Percentiles rank a stretch among this genome's conserved stretches.
Conservation (phyloP, 2,113 vertebrate genomes). For the Mystacornis crossleyi region DNA sequence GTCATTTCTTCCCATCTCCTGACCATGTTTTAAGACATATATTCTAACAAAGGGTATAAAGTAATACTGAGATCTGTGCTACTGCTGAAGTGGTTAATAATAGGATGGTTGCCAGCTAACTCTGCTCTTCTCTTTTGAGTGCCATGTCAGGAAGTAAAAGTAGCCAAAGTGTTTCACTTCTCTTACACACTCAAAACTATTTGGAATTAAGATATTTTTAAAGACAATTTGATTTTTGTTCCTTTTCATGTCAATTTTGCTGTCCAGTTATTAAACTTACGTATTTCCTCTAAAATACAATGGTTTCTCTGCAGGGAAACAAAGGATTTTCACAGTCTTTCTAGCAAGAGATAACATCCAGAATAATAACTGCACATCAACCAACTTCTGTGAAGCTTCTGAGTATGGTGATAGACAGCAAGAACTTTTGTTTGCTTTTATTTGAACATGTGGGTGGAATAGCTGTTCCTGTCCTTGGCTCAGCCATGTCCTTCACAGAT, state of each 20-base stretch:
- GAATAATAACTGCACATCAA: constrained; percentile 52
- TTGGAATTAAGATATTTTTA: not conserved
- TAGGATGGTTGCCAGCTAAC: not conserved
- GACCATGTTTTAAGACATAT: not conserved
- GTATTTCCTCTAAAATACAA: not conserved
- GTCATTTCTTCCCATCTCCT: not conserved
- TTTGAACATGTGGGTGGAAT: constrained; percentile 59
- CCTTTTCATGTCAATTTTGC: not conserved
- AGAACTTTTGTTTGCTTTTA: constrained; percentile 60
- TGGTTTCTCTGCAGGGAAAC: not conserved
- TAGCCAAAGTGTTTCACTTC: not conserved
- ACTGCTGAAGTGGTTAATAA: not conserved
- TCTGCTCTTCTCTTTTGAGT: not conserved
- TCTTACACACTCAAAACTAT: not conserved
- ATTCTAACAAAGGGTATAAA: not conserved
- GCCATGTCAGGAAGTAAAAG: not conserved
- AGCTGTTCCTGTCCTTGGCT: constrained; percentile 46
- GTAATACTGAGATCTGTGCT: not conserved
- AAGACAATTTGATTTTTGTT: not conserved
- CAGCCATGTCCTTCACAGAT: constrained; percentile 55
- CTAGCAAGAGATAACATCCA: not conserved
- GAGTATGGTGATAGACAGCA: constrained; percentile 57
- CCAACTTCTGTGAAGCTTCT: constrained; percentile 40
- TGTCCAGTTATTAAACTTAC: not conserved
- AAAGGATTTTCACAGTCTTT: not conserved